Evolutionary conservation across 2,797 vertebrate genomes (phyloP), one percentile per base, ranked within the genome.

Genomic region (Allobates femoralis): DNA sequence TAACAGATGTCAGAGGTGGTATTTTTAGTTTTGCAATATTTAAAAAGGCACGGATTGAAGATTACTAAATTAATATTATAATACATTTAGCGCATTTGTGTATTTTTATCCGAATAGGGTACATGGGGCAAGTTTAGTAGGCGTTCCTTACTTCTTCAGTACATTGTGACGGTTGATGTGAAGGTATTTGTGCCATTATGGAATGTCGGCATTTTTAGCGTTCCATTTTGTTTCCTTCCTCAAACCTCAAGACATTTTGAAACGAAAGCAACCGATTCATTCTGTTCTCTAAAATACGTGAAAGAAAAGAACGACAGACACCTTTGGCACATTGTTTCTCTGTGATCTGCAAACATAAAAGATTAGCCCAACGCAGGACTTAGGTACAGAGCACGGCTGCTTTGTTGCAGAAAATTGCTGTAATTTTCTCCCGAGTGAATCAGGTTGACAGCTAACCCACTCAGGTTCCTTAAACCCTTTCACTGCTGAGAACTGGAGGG

Each of bases 331-430:
- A 64, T 41, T 53, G 71, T 51, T 75, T 64, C 26, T 77, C 73
- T 76, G 41, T 84, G 83, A 77, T 84, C 83, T 64, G 28, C 7
- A 58, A 84, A 84, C 83, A 84, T 77, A 76, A 77, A 84, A 84
- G 83, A 84, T 77, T 84, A 84, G 83, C 41, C 73, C 73, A 66
- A 37, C 37, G 50, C 73, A 76, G 58, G 83, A 84, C 83, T 84
- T 83, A 50, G 69, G 69, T 83, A 83, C 53, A 75, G 81, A 58
- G 81, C 69, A 83, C 12, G 55, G 23, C 62, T 37, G 64, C 80
- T 83, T 83, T 84, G 83, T 84, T 64, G 73, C 55, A 77, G 83
- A 76, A 84, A 84, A 76, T 84, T 77, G 83, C 83, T 84, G 73
- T 84, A 76, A 84, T 84, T 76, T 84, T 84, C 83, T 84, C 73